Evolutionary conservation across 2,888 invertebrate genomes (phyloP), one percentile per base, ranked within the genome.

Genomic region (Latheticus oryzae): DNA sequence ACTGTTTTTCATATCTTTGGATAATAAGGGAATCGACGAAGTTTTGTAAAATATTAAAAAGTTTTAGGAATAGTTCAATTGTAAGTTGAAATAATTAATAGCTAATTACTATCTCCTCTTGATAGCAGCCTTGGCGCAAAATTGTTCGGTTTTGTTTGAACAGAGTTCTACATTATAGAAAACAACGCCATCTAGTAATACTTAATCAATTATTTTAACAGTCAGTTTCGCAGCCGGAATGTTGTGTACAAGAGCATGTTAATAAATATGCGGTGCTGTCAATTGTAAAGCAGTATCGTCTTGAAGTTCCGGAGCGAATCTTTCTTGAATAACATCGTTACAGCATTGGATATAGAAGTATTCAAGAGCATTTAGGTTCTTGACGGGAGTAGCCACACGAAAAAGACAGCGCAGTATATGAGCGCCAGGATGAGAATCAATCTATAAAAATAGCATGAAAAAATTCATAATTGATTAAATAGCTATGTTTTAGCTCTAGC

Each of bases 261-360:
- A 95, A 72, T 94, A 93, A 79, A 95, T 91, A 71, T 96, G 95
- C 47, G 96, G 80, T 0, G 95, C 94, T 0, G 95, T 93, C 67
- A 96, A 79, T 38, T 94, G 83, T 58, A 96, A 76, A 12, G 94
- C 93, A 11, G 91, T 89, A 68, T 95, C 95, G 28, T 93, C 91
- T 73, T 90, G 88, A 65, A 96, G 83, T 73, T 96, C 95, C 0
- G 93, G 93, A 0, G 94, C 89, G 76, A 94, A 95, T 58, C 95
- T 79, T 73, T 95, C 95, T 73, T 94, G 91, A 0, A 93, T 90
- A 7, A 96, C 94, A 79, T 96, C 96, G 76, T 95, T 95, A 76
- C 95, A 94, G 78, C 95, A 94, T 81, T 95, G 95, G 76, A 88
- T 84, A 79, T 91, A 95, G 21, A 95, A 84, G 78, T 95, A 95